A percentile compares a stretch with the other conserved stretches of the same genome.
Conservation (phyloP, 2,888 invertebrate genomes). For the Eupithecia insigniata region DNA sequence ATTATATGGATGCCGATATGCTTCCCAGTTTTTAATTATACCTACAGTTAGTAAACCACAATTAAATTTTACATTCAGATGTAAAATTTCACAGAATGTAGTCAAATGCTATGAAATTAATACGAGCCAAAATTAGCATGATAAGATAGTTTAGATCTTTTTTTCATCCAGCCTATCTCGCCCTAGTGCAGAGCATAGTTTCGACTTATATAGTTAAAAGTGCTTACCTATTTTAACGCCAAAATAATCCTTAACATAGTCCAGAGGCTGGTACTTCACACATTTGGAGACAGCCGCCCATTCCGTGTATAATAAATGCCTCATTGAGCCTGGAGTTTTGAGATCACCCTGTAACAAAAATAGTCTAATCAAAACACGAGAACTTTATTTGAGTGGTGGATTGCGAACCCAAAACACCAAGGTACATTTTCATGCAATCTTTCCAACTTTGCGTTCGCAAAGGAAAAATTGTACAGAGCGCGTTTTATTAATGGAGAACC, state of each 20-base stretch:
- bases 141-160: too few species aligned
- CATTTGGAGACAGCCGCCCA: conserved; percentile 93
- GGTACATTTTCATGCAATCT: background rate
- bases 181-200: background rate
- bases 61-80: too few species aligned
- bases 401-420: background rate
- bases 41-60: too few species aligned
- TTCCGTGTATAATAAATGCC: conserved; percentile 89
- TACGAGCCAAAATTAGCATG: too few species aligned
- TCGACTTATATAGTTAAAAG: background rate
- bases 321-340: conserved; percentile 87
- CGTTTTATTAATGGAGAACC: background rate
- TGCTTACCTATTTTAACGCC: conserved; percentile 93
- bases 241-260: conserved; percentile 95
- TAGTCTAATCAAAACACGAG: background rate
- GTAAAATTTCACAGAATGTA: too few species aligned
- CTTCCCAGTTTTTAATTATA: too few species aligned
- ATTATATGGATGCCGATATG: too few species aligned
- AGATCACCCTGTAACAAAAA: conserved; percentile 87
- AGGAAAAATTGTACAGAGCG: background rate
- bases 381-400: background rate
- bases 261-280: conserved; percentile 93
- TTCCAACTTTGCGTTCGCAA: background rate
- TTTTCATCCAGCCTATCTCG: too few species aligned
- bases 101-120: too few species aligned